phyloP scores from a whole-genome alignment of 1,140 invertebrate genomes.

The Bombus affinis region DNA sequence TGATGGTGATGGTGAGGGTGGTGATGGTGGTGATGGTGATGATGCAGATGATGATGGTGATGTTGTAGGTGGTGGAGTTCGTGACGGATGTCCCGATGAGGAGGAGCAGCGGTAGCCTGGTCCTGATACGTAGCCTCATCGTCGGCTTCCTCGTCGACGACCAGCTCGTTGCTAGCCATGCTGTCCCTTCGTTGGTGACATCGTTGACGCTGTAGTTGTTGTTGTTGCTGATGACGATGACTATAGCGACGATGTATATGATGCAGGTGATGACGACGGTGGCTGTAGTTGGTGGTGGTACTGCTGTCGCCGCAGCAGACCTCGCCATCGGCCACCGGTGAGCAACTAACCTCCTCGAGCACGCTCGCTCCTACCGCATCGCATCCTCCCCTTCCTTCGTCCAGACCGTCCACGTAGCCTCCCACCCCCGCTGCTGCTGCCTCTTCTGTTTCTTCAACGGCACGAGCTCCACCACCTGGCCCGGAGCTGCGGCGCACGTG shows the following conservation, averaged over 20 bases:
- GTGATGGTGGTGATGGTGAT: conserved; percentile 25
- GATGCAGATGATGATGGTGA: conserved; percentile 9
- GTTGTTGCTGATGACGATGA: conserved; percentile 51
- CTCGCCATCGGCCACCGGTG: conserved; percentile 54
- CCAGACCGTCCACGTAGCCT: conserved; percentile 8
- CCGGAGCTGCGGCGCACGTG: conserved; percentile 79
- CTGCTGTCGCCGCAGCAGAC: conserved; percentile 49
- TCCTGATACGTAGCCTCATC: conserved; percentile 27
- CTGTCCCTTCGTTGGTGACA: conserved; percentile 48
- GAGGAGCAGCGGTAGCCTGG: neutral
- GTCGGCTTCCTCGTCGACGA: conserved; percentile 48
- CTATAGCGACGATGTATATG: conserved; percentile 49
- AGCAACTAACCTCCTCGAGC: conserved; percentile 57
- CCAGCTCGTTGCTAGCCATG: conserved; percentile 29
- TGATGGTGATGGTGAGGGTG: conserved; percentile 14
- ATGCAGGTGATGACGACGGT: conserved; percentile 50
- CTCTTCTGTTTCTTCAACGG: conserved; percentile 58
- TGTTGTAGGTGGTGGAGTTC: conserved; percentile 27
- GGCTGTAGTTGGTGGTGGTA: conserved; percentile 50
- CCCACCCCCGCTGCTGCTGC: conserved; percentile 35
- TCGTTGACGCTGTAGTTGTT: conserved; percentile 25
- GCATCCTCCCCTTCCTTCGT: conserved; percentile 51
- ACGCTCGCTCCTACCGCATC: conserved; percentile 36
- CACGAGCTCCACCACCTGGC: conserved; percentile 71
- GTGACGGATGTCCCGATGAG: conserved; percentile 12